Conservation (phyloP, 1,140 invertebrate genomes). For the Delia radicum region DNA sequence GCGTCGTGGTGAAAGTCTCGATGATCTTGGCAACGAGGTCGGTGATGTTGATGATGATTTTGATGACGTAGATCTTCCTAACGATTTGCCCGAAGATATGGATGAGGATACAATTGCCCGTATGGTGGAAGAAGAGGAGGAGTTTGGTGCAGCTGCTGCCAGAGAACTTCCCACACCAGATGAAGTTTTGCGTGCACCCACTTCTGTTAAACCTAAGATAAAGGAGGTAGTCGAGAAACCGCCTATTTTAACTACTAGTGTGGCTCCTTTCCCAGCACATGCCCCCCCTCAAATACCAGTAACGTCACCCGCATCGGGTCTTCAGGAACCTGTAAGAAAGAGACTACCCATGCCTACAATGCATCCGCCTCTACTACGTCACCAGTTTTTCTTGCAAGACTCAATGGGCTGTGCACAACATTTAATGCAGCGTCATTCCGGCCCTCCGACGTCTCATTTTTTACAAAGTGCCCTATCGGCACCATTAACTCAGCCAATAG, state of each 20-base stretch:
- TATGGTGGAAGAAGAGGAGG: conserved; percentile 65
- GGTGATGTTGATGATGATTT: conserved; percentile 47
- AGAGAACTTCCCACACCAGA: conserved; percentile 61
- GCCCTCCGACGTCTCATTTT: conserved; percentile 41
- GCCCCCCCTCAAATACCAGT: neutral
- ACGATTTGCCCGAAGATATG: conserved; percentile 56
- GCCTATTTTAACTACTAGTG: neutral
- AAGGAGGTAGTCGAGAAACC: conserved; percentile 30
- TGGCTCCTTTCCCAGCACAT: neutral
- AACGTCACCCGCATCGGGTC: conserved; percentile 31
- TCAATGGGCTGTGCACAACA: conserved; percentile 34
- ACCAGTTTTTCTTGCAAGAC: conserved; percentile 35
- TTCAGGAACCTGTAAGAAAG: conserved; percentile 54
- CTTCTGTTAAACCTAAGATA: neutral
- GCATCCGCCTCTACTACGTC: conserved; percentile 48
- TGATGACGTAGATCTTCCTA: conserved; percentile 47
- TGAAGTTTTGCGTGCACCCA: conserved; percentile 59
- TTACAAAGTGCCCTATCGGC: conserved; percentile 48
- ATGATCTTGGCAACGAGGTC: conserved; percentile 35
- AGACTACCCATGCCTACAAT: conserved; percentile 54
- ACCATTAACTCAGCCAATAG: conserved; percentile 43
- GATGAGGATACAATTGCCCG: conserved; percentile 61
- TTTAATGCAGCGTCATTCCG: conserved; percentile 40
- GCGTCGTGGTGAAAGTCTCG: conserved; percentile 49
- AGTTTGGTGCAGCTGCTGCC: conserved; percentile 59